Percentiles rank a stretch among this genome's conserved stretches.
Evolutionary conservation across 1,140 invertebrate species (phyloP).

Genomic region (Ips typographus): DNA sequence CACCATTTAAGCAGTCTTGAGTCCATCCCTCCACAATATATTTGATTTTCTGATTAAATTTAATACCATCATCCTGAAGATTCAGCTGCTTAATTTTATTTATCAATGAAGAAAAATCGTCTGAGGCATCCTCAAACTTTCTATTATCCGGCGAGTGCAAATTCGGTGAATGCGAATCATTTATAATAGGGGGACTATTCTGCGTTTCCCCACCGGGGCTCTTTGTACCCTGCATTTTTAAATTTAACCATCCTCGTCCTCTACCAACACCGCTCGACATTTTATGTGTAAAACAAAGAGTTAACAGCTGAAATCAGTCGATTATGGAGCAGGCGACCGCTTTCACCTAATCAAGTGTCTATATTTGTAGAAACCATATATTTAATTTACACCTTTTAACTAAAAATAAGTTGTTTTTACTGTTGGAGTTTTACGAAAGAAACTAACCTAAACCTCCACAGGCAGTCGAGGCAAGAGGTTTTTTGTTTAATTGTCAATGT

Average conservation of each 20-base stretch:
- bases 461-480: too few species aligned
- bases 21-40: conserved; percentile 42
- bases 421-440: too few species aligned
- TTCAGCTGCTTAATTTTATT: conserved; percentile 40
- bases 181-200: conserved; percentile 7
- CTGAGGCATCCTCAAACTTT: conserved; percentile 20
- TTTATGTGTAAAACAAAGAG: too few species aligned
- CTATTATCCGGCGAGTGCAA: conserved; percentile 22
- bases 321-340: too few species aligned
- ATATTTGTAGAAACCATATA: too few species aligned
- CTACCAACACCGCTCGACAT: conserved; percentile 39
- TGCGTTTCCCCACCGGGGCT: conserved; percentile 5
- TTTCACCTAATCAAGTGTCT: too few species aligned
- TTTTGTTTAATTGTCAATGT: too few species aligned
- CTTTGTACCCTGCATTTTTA: conserved; percentile 34
- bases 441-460: too few species aligned
- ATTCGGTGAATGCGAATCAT: conserved; percentile 12
- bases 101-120: conserved; percentile 37
- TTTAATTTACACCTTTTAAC: too few species aligned
- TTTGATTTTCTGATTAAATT: conserved; percentile 47
- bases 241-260: conserved; percentile 47
- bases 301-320: too few species aligned
- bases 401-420: too few species aligned
- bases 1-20: conserved; percentile 37
- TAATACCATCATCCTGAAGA: conserved; percentile 46